These are phyloP conservation scores for Cheirogaleus major DNA, from an alignment of 2,797 vertebrate species.

Conservation along the genomic window DNA sequence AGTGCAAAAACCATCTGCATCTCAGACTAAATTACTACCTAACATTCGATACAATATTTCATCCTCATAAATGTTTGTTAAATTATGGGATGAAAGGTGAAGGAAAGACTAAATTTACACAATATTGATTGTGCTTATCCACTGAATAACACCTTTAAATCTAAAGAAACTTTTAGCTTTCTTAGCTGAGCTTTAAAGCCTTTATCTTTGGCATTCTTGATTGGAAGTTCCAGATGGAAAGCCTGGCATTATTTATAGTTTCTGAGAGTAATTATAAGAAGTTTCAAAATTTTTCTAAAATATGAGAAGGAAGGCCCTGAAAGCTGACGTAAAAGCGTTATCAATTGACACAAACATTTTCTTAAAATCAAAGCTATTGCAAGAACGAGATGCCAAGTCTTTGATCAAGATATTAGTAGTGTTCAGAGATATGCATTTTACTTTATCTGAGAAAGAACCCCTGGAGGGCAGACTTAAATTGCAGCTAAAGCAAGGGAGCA, in stretches of 20 bases:
- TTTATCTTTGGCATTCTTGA: not conserved
- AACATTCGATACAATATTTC: slow-evolving; percentile 30
- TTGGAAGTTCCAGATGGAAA: not conserved
- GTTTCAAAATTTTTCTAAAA: not conserved
- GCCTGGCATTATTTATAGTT: not conserved
- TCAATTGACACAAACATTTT: not conserved
- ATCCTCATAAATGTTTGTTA: not conserved
- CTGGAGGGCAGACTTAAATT: not conserved
- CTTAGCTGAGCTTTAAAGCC: not conserved
- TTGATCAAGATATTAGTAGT: not conserved
- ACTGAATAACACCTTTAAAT: slow-evolving; percentile 20
- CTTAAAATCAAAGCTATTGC: slow-evolving; percentile 7
- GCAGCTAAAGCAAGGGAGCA: not conserved
- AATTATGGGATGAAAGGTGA: not conserved
- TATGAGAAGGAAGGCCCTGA: not conserved
- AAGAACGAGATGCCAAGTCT: not conserved
- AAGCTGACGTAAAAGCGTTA: not conserved
- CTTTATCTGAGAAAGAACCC: not conserved
- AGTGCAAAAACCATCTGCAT: not conserved
- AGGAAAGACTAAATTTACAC: slow-evolving; percentile 8
- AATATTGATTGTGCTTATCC: slow-evolving; percentile 6
- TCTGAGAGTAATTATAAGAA: not conserved
- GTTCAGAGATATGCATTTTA: not conserved
- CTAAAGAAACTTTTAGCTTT: slow-evolving; percentile 11
- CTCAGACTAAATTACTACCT: not conserved